phyloP scores from a whole-genome alignment of 1,140 invertebrate genomes.

The Diachasmimorpha longicaudata region DNA sequence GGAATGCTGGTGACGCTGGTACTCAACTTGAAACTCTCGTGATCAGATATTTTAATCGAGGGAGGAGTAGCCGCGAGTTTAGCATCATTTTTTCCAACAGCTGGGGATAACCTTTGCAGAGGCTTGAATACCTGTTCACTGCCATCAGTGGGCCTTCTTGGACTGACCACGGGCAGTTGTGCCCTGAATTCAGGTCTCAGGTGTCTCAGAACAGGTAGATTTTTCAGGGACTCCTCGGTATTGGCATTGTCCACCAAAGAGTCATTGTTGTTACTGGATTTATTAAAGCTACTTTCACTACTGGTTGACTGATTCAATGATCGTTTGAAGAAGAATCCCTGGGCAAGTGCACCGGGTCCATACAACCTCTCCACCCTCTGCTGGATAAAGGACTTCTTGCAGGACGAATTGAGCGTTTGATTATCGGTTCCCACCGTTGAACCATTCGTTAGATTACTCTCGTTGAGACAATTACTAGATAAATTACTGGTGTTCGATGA shows the following conservation, averaged over 20 bases:
- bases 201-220: conserved; percentile 78
- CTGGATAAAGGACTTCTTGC: conserved; percentile 83
- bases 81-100: conserved; percentile 18
- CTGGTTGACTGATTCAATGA: conserved; percentile 48
- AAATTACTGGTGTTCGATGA: conserved; percentile 30
- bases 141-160: conserved; percentile 63
- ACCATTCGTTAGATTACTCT: conserved; percentile 48
- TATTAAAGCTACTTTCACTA: conserved; percentile 57
- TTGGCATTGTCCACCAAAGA: conserved; percentile 48
- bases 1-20: conserved; percentile 48
- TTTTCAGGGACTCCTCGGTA: conserved; percentile 56
- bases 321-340: conserved; percentile 76
- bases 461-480: conserved; percentile 30
- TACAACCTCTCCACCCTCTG: conserved; percentile 86
- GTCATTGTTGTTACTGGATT: conserved; percentile 57
- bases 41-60: conserved; percentile 28
- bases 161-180: conserved; percentile 75
- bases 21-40: conserved; percentile 36
- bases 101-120: conserved; percentile 43
- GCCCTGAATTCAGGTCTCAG: conserved; percentile 83
- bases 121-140: conserved; percentile 58
- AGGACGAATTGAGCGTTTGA: conserved; percentile 50
- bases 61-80: background rate
- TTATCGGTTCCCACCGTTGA: conserved; percentile 36
- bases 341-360: conserved; percentile 81